Evolutionary conservation across 2,113 vertebrate species (phyloP).

Genomic region (Clarias gariepinus): DNA sequence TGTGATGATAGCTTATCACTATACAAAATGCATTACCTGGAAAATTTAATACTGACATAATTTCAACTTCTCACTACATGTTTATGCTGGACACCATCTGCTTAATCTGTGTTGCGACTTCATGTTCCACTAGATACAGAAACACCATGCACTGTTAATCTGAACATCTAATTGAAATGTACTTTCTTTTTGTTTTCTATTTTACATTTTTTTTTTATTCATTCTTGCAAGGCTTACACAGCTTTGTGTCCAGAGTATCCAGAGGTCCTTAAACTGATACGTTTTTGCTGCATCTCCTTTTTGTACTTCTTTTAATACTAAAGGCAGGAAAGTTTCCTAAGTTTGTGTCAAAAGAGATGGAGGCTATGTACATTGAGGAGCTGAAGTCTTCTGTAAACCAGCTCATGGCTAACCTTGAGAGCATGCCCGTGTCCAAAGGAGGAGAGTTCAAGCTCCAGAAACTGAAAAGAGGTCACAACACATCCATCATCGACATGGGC

Average conservation of each 20-base stretch:
- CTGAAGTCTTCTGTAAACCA: constrained; percentile 97
- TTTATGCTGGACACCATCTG: background rate
- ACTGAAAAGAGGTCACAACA: constrained; percentile 95
- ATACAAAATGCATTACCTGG: background rate
- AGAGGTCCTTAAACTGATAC: background rate
- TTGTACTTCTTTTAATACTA: constrained; percentile 51
- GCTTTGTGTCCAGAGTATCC: background rate
- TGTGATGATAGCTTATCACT: background rate
- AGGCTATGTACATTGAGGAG: constrained; percentile 98
- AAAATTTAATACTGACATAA: background rate
- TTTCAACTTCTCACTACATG: background rate
- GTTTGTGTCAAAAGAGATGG: constrained; percentile 99
- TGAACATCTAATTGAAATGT: background rate
- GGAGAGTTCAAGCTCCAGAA: constrained; percentile 99
- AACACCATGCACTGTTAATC: background rate
- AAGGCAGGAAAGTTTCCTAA: constrained; percentile 97
- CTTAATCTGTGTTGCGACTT: background rate
- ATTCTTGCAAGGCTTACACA: background rate
- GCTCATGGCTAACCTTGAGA: constrained; percentile 98
- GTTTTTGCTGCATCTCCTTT: background rate
- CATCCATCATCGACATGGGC: constrained; percentile 98
- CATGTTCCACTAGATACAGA: background rate
- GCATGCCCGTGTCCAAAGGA: constrained; percentile 98
- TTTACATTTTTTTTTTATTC: background rate
- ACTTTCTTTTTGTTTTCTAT: background rate